These are phyloP conservation scores for Gouania willdenowi DNA, from an alignment of 2,797 vertebrate genomes.

Conservation along the genomic window DNA sequence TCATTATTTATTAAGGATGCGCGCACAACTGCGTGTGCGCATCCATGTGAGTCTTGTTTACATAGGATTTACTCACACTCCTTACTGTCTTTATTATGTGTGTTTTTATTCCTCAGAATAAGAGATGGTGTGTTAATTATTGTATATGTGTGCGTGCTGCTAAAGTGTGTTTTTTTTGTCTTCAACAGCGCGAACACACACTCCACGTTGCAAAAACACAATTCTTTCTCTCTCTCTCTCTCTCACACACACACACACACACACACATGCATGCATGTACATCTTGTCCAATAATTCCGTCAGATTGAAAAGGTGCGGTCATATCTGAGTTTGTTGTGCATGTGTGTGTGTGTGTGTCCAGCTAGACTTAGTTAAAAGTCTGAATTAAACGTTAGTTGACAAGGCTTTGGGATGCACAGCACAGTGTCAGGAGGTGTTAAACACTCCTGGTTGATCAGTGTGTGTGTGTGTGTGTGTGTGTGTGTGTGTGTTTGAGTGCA, in stretches of 20 bases:
- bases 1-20: slow-evolving; percentile 61
- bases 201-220: too few relatives aligned
- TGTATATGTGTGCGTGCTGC: background rate
- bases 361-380: slow-evolving; percentile 29
- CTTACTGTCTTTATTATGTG: background rate
- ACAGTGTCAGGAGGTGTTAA: slow-evolving; percentile 27
- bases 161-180: too few relatives aligned
- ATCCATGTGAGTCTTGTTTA: slow-evolving; percentile 12
- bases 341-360: background rate
- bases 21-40: slow-evolving; percentile 32
- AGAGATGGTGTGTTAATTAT: background rate
- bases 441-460: slow-evolving; percentile 15
- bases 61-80: slow-evolving; percentile 8
- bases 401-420: slow-evolving; percentile 26
- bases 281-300: slow-evolving; percentile 11
- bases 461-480: too few relatives aligned
- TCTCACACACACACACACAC: background rate
- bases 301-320: slow-evolving; percentile 34
- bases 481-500: too few relatives aligned
- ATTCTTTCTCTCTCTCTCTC: too few relatives aligned
- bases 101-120: too few relatives aligned
- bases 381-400: slow-evolving; percentile 40
- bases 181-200: slow-evolving; percentile 4
- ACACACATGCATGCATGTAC: background rate
- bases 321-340: slow-evolving; percentile 7